These are phyloP conservation scores for Babylonia areolata DNA, from an alignment of 1,140 invertebrate species.

Conservation along the genomic window DNA sequence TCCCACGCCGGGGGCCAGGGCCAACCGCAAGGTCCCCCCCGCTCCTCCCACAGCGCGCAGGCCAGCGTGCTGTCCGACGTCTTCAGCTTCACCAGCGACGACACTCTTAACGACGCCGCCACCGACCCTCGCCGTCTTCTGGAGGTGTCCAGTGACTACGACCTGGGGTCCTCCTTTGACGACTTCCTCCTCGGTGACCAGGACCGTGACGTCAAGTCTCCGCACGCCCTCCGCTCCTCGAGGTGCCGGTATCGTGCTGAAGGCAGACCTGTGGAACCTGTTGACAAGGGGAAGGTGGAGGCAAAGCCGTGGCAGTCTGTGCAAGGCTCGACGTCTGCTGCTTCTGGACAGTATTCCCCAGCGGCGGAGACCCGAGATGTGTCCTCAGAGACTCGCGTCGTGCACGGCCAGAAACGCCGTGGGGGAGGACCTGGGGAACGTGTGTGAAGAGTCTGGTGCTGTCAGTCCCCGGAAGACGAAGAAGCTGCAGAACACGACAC, in stretches of 20 bases:
- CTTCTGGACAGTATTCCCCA: background rate
- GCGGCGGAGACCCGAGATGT: background rate
- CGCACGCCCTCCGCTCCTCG: background rate
- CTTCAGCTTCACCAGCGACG: conserved; percentile 12
- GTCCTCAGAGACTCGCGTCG: background rate
- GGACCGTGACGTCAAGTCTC: background rate
- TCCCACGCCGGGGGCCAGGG: background rate
- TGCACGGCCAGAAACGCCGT: background rate
- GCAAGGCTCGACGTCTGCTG: too few relatives aligned
- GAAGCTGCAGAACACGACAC: background rate
- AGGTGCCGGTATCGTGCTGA: background rate
- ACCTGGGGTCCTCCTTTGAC: conserved; percentile 12
- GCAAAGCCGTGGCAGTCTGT: too few relatives aligned
- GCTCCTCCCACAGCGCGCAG: background rate
- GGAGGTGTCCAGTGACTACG: background rate
- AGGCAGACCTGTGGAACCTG: too few relatives aligned
- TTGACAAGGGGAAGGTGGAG: too few relatives aligned
- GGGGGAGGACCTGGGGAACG: background rate
- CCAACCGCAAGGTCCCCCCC: background rate
- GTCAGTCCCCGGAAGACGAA: background rate
- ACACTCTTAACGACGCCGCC: background rate
- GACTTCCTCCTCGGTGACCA: background rate
- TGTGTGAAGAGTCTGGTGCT: background rate
- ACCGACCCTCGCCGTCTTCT: background rate
- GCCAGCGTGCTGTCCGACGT: background rate